Base-by-base conservation (phyloP, 2,797 vertebrate genomes). In the Pteropus rufus region DNA sequence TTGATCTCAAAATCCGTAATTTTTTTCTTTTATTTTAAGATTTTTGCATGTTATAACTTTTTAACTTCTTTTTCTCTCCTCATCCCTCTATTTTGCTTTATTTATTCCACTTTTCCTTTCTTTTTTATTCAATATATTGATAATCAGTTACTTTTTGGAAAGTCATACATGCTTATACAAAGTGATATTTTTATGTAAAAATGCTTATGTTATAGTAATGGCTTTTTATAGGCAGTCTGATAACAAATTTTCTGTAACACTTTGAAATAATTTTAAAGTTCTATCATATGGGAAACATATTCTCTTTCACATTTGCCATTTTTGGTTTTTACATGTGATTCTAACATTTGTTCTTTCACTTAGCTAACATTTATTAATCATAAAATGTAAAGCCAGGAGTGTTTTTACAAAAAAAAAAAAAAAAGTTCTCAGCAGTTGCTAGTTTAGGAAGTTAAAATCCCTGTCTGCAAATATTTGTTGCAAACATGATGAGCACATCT, bases 351-450 rank as follows among this genome's bases (percentile, higher is more conserved):
- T 65, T 90, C 19, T 92, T 84, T 92, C 9, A 85, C 49, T 73
- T 81, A 94, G 39, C 15, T 69, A 95, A 89, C 85, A 77, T 60
- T 85, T 95, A 76, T 49, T 58, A 54, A 62, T 82, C 41, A 93
- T 21, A 24, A 93, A 88, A 1, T 81, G 0, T 52, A 67, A 87
- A 92, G 4, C 4, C 36, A 41, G 26, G 49, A 89, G 10, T 60
- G 2, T 46, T 90, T 31, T 36, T 36, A 36, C 36, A 36, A 36
- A 26, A 86, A 80, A 91, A 89, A 46, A 91, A 90, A 46, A 16
- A 85, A 31, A 24, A 64, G 21, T 93, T 81, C 16, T 39, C 44
- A 81, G 86, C 92, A 88, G 4, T 73, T 82, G 67, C 3, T 75
- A 34, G 14, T 88, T 90, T 54, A 84, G 14, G 31, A 84, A 46